Evolutionary conservation across 2,113 vertebrate genomes (phyloP).

Genomic region (Asarcornis scutulata): DNA sequence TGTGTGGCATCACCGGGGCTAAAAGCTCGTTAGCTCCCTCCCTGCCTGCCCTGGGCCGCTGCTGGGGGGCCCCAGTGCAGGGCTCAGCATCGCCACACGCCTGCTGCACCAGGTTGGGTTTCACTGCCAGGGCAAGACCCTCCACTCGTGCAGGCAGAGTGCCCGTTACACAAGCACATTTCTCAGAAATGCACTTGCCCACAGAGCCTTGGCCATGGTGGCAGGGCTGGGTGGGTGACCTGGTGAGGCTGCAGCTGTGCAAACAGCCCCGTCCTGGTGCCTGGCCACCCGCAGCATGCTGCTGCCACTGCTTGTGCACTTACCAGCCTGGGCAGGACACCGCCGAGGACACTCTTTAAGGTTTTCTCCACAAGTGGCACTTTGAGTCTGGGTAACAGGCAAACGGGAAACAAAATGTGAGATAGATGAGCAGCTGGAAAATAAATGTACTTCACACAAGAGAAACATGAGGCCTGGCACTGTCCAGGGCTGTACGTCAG

Average conservation of each 20-base stretch:
- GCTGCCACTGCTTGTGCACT: background rate
- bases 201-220: background rate
- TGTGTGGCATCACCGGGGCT: background rate
- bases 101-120: background rate
- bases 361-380: slow-evolving; percentile 14
- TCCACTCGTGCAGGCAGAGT: too few relatives aligned
- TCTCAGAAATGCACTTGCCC: background rate
- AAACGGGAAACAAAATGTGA: background rate
- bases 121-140: too few relatives aligned
- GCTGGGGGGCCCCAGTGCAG: background rate
- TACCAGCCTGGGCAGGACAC: slow-evolving; percentile 44
- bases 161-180: background rate
- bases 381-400: slow-evolving; percentile 26
- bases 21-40: background rate
- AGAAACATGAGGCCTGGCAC: background rate
- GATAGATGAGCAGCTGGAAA: accelerated
- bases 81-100: background rate
- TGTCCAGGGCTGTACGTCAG: background rate
- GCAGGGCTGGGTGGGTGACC: background rate
- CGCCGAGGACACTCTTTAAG: background rate
- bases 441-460: background rate
- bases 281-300: background rate
- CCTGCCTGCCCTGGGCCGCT: background rate
- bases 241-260: slow-evolving; percentile 15
- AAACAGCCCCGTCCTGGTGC: background rate